A percentile compares a stretch with the other conserved stretches of the same genome.
Evolutionary conservation across 2,113 vertebrate species (phyloP).

Genomic region (Hippocampus guttulatus): DNA sequence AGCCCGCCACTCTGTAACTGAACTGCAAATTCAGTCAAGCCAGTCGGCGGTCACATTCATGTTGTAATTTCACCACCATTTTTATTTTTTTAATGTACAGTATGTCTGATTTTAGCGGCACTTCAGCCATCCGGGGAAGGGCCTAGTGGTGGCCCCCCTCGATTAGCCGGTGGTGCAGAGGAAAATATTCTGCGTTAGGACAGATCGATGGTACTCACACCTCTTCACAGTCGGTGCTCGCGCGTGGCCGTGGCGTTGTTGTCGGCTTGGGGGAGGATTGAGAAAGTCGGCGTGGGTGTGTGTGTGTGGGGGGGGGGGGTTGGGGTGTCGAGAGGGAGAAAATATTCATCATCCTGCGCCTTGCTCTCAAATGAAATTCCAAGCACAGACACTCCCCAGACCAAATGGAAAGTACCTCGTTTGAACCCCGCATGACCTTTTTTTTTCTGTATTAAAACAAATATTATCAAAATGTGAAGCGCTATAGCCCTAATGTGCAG

Average conservation of each 20-base stretch:
- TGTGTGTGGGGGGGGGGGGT: too few species aligned
- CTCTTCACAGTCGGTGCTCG: constrained; percentile 40
- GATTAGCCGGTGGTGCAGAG: constrained; percentile 32
- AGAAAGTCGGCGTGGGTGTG: not conserved
- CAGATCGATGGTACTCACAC: constrained; percentile 62
- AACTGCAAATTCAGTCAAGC: not conserved
- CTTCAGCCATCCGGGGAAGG: constrained; percentile 5
- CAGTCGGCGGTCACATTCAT: not conserved
- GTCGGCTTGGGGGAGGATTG: constrained; percentile 22
- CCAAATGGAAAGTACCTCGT: not conserved
- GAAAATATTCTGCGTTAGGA: constrained; percentile 54
- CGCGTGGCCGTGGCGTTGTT: constrained; percentile 11
- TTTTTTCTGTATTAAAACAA: not conserved
- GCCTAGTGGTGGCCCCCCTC: constrained; percentile 6
- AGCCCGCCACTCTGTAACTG: not conserved
- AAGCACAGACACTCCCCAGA: constrained; percentile 17
- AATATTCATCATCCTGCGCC: constrained; percentile 17
- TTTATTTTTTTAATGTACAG: not conserved
- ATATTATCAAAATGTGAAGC: constrained; percentile 6
- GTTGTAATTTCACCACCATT: not conserved
- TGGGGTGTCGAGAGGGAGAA: constrained; percentile 27
- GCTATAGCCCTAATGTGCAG: constrained; percentile 23
- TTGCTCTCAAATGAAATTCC: not conserved
- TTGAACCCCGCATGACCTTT: not conserved
- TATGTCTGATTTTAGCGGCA: not conserved